These are phyloP conservation scores for Colistium nudipinnis DNA, from an alignment of 2,113 vertebrate genomes.

Conservation along the genomic window DNA sequence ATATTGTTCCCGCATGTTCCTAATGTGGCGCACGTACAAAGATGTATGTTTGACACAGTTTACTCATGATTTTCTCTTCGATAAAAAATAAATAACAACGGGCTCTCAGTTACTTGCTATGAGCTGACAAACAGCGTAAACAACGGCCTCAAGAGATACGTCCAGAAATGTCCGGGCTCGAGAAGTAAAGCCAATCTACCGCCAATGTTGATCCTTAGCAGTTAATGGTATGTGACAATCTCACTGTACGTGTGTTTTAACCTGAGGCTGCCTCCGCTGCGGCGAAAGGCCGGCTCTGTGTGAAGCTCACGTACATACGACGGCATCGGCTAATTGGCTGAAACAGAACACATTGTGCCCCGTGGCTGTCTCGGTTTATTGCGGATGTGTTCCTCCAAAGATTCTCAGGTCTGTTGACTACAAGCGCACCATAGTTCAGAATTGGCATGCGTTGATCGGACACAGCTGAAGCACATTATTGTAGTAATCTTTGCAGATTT, in stretches of 20 bases:
- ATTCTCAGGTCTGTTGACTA: background rate
- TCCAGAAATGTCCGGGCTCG: background rate
- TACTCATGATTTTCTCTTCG: background rate
- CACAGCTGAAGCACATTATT: background rate
- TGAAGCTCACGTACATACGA: background rate
- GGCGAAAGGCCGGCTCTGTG: conserved; percentile 1
- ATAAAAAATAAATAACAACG: background rate
- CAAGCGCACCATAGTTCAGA: background rate
- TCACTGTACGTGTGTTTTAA: background rate
- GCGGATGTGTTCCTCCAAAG: background rate
- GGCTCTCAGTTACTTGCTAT: background rate
- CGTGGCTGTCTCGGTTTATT: background rate
- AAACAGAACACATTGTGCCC: background rate
- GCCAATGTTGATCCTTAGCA: background rate
- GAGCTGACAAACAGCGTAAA: background rate
- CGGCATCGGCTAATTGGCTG: background rate
- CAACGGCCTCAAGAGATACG: too few species aligned
- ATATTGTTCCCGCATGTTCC: too few species aligned
- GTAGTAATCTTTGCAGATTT: background rate
- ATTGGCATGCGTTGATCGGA: background rate
- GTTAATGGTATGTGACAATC: background rate
- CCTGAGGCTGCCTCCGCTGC: background rate
- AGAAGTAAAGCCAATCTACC: background rate
- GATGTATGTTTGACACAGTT: too few species aligned
- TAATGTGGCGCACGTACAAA: too few species aligned